Evolutionary conservation across 1,140 invertebrate genomes (phyloP), one percentile per base, ranked within the genome.

Genomic region (Meloidogyne floridensis): DNA sequence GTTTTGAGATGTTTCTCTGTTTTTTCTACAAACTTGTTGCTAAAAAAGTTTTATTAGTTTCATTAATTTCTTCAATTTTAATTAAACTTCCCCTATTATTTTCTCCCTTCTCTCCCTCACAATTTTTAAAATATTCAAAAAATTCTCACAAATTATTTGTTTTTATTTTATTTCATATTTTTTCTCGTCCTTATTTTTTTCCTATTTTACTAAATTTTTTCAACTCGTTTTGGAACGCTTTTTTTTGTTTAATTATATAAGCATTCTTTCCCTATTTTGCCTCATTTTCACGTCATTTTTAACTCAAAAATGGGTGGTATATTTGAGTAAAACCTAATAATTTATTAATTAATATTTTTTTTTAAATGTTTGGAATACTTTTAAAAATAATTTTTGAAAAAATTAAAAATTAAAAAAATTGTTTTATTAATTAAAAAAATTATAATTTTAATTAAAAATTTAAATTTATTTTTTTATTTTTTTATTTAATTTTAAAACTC

Each of bases 201-300:
- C 32, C 32, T 32, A 32, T 32, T 32, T 32, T 32, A 32, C 32
- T 32, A 32, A 32, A 32, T 32, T 47, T 42, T 42, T 65, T 59
- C 11, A 59, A 13, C 59, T 65, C 15, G 59, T n/a, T 18, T 65
- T 65, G 59, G 59, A 65, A 65, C 59, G 59, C 72, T 53, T 73
- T 72, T 73, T 53, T 18, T 32, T 53, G 15, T 53, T 73, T 73
- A 73, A 47, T 73, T 73, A 43, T 73, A 43, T 43, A 47, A 15
- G 42, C 20, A 47, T 53, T 53, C 72, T 73, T 73, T 53, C 13
- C 13, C 13, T 8, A 7, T 53, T 47, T 73, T 73, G 18, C 13
- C 20, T 53, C 72, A 47, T 11, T 47, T 32, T 73, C 72, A 53
- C 72, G 51, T 47, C 59, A 65, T 65, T 65, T 32, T 18, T 18